Evolutionary conservation across 2,888 invertebrate genomes (phyloP), one percentile per base, ranked within the genome.

Genomic region (Chesias legatella): DNA sequence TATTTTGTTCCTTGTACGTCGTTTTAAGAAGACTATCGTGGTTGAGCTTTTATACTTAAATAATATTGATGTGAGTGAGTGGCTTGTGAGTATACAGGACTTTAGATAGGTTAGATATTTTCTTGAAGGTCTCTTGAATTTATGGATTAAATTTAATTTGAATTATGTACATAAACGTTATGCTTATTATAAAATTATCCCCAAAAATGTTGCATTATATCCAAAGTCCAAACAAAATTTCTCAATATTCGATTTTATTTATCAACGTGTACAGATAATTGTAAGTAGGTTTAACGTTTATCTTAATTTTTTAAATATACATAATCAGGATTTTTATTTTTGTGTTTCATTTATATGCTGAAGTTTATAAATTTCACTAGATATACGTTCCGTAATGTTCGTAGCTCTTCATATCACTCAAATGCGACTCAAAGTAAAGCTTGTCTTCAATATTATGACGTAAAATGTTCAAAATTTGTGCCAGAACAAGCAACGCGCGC

Each of bases 271-370:
- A 86, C 86, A 86, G 80, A 64, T 84, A 83, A 81, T 81, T 79
- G 59, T 84, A 84, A 84, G 81, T 84, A 84, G 78, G 73, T 79
- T 60, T 80, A 77, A 81, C 71, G 74, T 76, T 80, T 79, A 81
- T 77, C 75, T 77, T 81, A 78, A 79, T 83, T 85, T 82, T 83
- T 85, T 82, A 73, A 82, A 82, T 82, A 81, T 79, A 83, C 79
- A 80, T 85, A 83, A 85, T 85, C 79, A 77, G 79, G 78, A 79
- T 78, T 83, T 82, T 80, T 79, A 55, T 56, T 58, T 56, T 33
- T 42, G 67, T 43, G 60, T 75, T 79, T 81, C 51, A 67, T 64
- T 78, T 35, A 8, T 6, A 6, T 11, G 11, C 10, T 7, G 11
- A n/a, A 7, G 11, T 28, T 17, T 13, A n/a, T n/a, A 27, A 27